These are phyloP conservation scores for Catalaphyllia jardinei DNA, from an alignment of 64 coral and sea anemone genomes.

Conservation along the genomic window DNA sequence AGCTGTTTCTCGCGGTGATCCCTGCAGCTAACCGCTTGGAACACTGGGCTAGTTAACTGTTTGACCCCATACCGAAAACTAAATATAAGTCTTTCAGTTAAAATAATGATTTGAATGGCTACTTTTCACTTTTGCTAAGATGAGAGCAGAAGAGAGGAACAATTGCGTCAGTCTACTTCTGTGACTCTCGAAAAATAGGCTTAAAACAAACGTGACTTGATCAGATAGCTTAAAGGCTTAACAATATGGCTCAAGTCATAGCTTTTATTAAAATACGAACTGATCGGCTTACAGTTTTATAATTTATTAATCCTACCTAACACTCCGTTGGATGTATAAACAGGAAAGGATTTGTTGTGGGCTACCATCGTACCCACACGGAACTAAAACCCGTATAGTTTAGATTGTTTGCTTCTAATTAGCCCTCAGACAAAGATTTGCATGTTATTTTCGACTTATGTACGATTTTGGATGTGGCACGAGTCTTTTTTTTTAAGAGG, in stretches of 20 bases:
- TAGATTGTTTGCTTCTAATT: slow-evolving; percentile 4
- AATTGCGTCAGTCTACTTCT: neutral
- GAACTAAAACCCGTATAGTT: neutral
- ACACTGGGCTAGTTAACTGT: no score
- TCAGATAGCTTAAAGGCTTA: neutral
- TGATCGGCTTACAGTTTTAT: neutral
- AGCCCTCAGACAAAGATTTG: slow-evolving; percentile 2
- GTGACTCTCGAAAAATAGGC: neutral
- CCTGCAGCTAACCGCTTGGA: no score
- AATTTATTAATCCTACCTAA: neutral
- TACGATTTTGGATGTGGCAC: no score
- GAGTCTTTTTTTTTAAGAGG: no score
- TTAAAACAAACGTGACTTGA: neutral
- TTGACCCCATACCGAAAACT: no score
- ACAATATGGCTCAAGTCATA: neutral
- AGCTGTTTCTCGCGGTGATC: no score
- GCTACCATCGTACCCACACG: neutral
- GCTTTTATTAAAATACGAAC: neutral
- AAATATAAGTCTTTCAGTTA: no score
- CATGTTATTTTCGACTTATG: neutral
- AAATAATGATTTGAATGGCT: no score
- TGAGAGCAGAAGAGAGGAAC: no score
- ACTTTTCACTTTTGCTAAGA: no score
- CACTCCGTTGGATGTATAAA: no score
- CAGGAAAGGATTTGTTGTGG: neutral